Evolutionary conservation across 2,888 invertebrate species (phyloP).

Genomic region (Marronus borbonicus): DNA sequence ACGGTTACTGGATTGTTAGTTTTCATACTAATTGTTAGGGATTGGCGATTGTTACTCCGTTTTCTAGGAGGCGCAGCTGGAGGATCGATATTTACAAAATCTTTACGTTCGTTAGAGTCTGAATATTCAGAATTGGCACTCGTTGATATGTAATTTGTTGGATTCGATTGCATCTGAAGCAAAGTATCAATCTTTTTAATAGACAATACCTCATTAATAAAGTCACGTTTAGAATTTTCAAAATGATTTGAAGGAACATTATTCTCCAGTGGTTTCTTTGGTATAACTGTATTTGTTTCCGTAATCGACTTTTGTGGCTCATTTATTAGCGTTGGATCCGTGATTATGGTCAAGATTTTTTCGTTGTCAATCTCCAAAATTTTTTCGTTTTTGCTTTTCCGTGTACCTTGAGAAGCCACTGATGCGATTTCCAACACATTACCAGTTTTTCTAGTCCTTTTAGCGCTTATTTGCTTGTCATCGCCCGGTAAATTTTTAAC

Average conservation of each 20-base stretch:
- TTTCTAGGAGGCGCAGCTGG: slow-evolving; percentile 69
- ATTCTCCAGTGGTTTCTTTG: slow-evolving; percentile 27
- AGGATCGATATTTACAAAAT: slow-evolving; percentile 54
- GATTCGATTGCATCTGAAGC: background rate
- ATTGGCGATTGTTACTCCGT: slow-evolving; percentile 66
- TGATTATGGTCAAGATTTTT: slow-evolving; percentile 5
- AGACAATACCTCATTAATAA: background rate
- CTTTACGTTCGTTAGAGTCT: background rate
- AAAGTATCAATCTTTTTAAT: slow-evolving; percentile 2
- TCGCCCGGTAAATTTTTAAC: background rate
- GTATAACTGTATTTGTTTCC: slow-evolving; percentile 8
- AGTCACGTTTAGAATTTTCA: background rate
- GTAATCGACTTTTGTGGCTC: background rate
- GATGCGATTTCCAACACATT: slow-evolving; percentile 8
- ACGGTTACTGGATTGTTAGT: slow-evolving; percentile 24
- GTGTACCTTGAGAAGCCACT: background rate
- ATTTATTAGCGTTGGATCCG: background rate
- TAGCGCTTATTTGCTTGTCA: background rate
- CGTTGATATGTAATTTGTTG: background rate
- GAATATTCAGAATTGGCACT: background rate
- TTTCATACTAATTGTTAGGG: slow-evolving; percentile 54
- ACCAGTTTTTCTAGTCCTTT: slow-evolving; percentile 19
- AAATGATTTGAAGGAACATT: slow-evolving; percentile 3
- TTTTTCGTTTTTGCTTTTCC: background rate
- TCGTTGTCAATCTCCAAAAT: background rate